Evolutionary conservation across 2,888 invertebrate species (phyloP).

Genomic region (Platycnemis pennipes): DNA sequence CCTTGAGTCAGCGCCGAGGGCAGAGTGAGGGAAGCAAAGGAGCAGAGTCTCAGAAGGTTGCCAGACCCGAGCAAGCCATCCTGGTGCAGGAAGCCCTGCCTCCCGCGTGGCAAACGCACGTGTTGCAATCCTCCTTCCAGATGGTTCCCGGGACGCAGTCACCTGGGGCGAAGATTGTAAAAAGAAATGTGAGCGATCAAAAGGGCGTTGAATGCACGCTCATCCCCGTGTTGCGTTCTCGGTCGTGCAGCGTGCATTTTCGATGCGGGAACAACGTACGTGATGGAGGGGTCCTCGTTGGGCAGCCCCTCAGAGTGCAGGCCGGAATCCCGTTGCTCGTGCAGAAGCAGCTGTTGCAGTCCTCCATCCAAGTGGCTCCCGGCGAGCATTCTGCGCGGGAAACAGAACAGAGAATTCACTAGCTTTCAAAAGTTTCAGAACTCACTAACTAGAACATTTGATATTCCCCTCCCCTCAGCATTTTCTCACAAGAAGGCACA

Average conservation of each 20-base stretch:
- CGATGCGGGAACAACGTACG: no score
- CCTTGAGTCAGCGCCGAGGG: no score
- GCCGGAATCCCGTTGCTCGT: background rate
- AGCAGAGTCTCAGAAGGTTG: no score
- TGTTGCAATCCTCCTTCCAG: slow-evolving; percentile 3
- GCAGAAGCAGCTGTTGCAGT: slow-evolving; percentile 54
- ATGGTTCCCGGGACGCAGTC: background rate
- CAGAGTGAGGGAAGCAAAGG: no score
- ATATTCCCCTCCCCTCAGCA: background rate
- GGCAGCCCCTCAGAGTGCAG: background rate
- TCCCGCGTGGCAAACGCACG: background rate
- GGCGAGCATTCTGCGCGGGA: background rate
- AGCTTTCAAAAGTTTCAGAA: background rate
- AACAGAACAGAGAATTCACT: background rate
- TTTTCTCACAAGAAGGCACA: no score
- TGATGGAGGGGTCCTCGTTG: background rate
- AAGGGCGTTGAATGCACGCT: background rate
- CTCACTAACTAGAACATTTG: background rate
- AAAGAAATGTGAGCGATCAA: background rate
- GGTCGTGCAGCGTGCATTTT: background rate
- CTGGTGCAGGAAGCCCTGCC: background rate
- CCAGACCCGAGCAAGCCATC: background rate
- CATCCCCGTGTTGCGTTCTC: background rate
- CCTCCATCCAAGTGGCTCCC: slow-evolving; percentile 15
- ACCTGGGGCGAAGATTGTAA: background rate